Conservation (phyloP, 2,888 invertebrate species). For the Halictus quadricinctus region DNA sequence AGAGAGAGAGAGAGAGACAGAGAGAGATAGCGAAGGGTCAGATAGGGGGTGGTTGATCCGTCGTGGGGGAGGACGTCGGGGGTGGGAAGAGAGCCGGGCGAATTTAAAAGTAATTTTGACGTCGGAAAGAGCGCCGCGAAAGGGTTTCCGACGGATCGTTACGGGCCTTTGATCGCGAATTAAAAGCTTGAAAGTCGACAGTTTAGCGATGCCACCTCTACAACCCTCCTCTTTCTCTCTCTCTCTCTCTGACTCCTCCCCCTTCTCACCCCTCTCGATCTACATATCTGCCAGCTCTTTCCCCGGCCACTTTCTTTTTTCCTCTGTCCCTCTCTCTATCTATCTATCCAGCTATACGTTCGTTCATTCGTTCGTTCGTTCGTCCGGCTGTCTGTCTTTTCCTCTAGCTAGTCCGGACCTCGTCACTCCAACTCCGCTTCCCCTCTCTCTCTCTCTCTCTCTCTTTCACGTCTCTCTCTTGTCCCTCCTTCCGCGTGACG, state of each 20-base stretch:
- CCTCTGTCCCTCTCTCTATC: slow-evolving; percentile 22
- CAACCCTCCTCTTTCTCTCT: slow-evolving; percentile 31
- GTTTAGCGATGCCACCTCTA: slow-evolving; percentile 75
- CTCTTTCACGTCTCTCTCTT: slow-evolving; percentile 11
- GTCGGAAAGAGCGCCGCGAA: slow-evolving; percentile 70
- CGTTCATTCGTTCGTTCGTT: slow-evolving; percentile 29
- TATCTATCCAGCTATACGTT: slow-evolving; percentile 19
- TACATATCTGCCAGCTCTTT: slow-evolving; percentile 47
- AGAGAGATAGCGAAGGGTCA: neutral
- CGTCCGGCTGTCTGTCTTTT: slow-evolving; percentile 41
- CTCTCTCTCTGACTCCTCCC: slow-evolving; percentile 4
- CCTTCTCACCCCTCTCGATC: slow-evolving; percentile 31
- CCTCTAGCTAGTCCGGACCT: slow-evolving; percentile 32
- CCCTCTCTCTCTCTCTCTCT: neutral
- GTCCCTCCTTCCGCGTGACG: slow-evolving; percentile 45
- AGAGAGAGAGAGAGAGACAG: neutral
- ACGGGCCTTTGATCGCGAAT: slow-evolving; percentile 80
- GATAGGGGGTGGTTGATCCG: slow-evolving; percentile 8
- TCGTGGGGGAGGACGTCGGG: neutral
- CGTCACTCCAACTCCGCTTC: neutral
- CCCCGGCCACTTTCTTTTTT: slow-evolving; percentile 19
- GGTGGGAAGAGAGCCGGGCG: slow-evolving; percentile 31
- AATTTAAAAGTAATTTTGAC: slow-evolving; percentile 76
- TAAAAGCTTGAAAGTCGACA: slow-evolving; percentile 79
- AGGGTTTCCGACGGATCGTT: slow-evolving; percentile 70